Conservation (phyloP, 2,797 vertebrate species). For the Poecilia velifera region DNA sequence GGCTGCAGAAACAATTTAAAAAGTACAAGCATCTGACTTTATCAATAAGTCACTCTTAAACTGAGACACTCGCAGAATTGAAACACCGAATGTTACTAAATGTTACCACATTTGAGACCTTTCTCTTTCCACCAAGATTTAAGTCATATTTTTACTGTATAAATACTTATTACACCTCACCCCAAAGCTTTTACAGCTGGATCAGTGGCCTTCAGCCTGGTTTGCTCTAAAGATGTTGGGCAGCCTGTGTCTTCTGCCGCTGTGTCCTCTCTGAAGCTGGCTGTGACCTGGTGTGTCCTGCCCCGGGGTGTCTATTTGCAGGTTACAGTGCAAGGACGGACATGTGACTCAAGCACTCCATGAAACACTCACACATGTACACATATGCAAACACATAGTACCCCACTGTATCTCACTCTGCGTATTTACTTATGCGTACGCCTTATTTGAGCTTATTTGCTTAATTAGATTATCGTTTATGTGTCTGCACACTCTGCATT, state of each 20-base stretch:
- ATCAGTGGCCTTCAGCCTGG: slow-evolving; percentile 9
- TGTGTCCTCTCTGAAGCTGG: slow-evolving; percentile 21
- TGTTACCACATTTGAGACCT: background rate
- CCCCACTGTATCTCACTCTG: background rate
- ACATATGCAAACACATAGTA: background rate
- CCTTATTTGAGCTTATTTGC: background rate
- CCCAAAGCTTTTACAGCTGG: slow-evolving; percentile 16
- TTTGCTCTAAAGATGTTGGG: slow-evolving; percentile 25
- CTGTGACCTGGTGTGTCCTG: slow-evolving; percentile 24
- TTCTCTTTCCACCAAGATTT: slow-evolving; percentile 2
- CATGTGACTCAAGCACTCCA: slow-evolving; percentile 62
- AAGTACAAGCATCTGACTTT: background rate
- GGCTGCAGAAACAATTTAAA: slow-evolving; percentile 10
- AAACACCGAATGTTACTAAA: slow-evolving; percentile 5
- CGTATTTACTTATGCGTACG: background rate
- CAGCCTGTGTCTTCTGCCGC: background rate
- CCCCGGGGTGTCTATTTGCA: slow-evolving; percentile 33
- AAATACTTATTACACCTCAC: background rate
- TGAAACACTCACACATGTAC: slow-evolving; percentile 3
- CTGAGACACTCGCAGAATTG: slow-evolving; percentile 13
- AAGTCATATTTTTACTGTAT: background rate
- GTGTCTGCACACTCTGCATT: slow-evolving; percentile 15
- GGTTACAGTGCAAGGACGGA: slow-evolving; percentile 53
- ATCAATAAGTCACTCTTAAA: slow-evolving; percentile 18
- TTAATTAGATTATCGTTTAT: slow-evolving; percentile 11